phyloP scores from a whole-genome alignment of 2,113 vertebrate genomes.

The Acanthisitta chloris region DNA sequence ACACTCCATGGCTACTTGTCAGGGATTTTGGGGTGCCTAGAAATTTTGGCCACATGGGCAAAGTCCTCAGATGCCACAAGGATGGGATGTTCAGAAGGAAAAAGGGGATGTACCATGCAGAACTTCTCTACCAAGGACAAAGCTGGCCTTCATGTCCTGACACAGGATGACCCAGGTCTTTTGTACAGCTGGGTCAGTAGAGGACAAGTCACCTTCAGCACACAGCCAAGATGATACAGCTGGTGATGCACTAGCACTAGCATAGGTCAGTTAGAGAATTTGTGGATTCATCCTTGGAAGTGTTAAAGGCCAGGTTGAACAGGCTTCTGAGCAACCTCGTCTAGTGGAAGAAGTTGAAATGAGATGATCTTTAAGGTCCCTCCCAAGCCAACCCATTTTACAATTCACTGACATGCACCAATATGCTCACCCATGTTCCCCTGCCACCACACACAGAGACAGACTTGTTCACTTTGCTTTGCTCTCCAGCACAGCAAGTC shows the following conservation, averaged over 20 bases:
- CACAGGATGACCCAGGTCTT: not conserved
- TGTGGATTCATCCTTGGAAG: not conserved
- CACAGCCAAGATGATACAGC: not conserved
- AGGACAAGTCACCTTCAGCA: not conserved
- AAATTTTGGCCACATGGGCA: not conserved
- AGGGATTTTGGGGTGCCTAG: not conserved
- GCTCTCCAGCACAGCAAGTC: not conserved
- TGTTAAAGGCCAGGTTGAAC: not conserved
- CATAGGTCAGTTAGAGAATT: too few relatives aligned
- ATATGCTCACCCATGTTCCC: not conserved
- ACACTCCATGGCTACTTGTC: not conserved
- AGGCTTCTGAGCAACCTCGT: not conserved
- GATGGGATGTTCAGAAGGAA: not conserved
- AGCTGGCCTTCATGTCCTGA: not conserved
- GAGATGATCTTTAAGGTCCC: not conserved
- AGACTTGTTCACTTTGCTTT: not conserved
- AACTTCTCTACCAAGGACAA: not conserved
- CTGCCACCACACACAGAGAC: not conserved
- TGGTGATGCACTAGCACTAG: not conserved
- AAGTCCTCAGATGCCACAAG: not conserved
- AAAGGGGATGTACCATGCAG: accelerated
- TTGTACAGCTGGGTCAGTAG: not conserved
- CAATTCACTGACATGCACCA: not conserved
- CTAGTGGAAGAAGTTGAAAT: not conserved
- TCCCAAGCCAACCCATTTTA: not conserved